Evolutionary conservation across 2,797 vertebrate genomes (phyloP).

Genomic region (Stomatorhinus walkeri): DNA sequence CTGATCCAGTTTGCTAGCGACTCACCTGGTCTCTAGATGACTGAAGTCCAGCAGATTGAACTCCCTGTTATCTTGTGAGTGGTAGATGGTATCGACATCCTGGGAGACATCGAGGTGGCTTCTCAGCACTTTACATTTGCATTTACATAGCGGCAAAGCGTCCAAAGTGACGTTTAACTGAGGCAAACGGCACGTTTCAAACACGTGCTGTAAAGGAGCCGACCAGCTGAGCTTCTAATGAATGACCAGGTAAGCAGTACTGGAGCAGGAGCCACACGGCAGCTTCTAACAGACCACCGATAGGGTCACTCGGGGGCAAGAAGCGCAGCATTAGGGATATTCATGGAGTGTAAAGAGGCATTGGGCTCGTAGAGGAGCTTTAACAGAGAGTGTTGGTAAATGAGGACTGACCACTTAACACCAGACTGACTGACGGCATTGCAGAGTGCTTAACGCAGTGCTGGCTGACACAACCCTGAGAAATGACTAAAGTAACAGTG

Average conservation of each 20-base stretch:
- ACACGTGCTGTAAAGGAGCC: neutral
- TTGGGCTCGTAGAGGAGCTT: neutral
- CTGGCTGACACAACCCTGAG: neutral
- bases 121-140: neutral
- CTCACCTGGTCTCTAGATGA: slow-evolving; percentile 81
- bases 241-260: neutral
- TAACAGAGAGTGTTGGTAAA: neutral
- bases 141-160: neutral
- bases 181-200: neutral
- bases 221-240: neutral
- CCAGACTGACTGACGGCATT: neutral
- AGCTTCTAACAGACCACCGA: neutral
- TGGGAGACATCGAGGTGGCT: slow-evolving; percentile 36
- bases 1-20: neutral
- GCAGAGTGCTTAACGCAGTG: neutral
- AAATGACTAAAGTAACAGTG: neutral
- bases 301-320: neutral
- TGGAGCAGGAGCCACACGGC: neutral
- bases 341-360: neutral
- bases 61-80: slow-evolving; percentile 84
- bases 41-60: slow-evolving; percentile 86
- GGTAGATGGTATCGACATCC: slow-evolving; percentile 91
- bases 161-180: neutral
- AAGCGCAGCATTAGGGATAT: neutral
- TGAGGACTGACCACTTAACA: neutral